Evolutionary conservation across 2,888 invertebrate species (phyloP).

Genomic region (Melolontha melolontha): DNA sequence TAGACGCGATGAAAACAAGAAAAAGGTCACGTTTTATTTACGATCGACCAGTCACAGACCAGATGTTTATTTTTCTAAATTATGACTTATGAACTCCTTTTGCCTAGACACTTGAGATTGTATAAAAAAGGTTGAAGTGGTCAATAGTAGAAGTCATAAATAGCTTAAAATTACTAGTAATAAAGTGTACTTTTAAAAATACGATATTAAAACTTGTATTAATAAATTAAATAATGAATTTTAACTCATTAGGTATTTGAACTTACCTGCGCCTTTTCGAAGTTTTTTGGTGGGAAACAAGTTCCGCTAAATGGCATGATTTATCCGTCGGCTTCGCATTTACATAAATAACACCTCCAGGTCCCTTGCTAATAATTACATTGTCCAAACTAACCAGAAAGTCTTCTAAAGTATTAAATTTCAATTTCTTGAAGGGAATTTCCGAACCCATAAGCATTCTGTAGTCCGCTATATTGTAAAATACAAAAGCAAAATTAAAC

Average conservation of each 20-base stretch:
- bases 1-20: too few relatives aligned
- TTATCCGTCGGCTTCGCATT: slow-evolving; percentile 71
- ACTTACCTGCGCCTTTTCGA: slow-evolving; percentile 45
- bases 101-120: too few relatives aligned
- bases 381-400: slow-evolving; percentile 72
- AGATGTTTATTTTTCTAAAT: too few relatives aligned
- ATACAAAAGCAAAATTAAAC: slow-evolving; percentile 31
- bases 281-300: slow-evolving; percentile 61
- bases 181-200: too few relatives aligned
- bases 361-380: slow-evolving; percentile 67
- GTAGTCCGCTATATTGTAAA: slow-evolving; percentile 70
- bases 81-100: too few relatives aligned
- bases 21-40: too few relatives aligned
- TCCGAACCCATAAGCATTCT: slow-evolving; percentile 72
- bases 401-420: slow-evolving; percentile 71
- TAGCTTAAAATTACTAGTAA: not conserved
- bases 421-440: slow-evolving; percentile 73
- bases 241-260: not conserved
- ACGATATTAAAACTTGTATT: too few relatives aligned
- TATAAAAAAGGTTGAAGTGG: too few relatives aligned
- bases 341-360: slow-evolving; percentile 68
- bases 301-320: slow-evolving; percentile 71
- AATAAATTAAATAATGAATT: too few relatives aligned
- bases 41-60: too few relatives aligned
- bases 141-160: not conserved